Evolutionary conservation across 2,888 invertebrate genomes (phyloP).

Genomic region (Hyles lineata): DNA sequence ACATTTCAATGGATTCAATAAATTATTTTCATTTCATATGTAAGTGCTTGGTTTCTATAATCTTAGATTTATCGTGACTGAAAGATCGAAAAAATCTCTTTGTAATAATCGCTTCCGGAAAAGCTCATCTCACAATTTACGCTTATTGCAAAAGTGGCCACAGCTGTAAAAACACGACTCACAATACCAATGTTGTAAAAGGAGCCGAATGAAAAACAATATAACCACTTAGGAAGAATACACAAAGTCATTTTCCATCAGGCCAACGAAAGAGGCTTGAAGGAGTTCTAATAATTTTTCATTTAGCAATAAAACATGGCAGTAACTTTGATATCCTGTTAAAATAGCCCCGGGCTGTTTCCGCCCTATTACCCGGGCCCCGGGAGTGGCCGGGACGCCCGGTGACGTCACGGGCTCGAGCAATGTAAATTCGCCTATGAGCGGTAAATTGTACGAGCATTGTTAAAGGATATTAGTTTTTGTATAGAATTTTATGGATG

Average conservation of each 20-base stretch:
- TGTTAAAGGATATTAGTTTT: neutral
- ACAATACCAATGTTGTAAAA: neutral
- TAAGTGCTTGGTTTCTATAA: no score
- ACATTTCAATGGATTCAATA: no score
- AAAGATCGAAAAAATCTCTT: no score
- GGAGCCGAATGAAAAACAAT: neutral
- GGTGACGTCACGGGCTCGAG: slow-evolving; percentile 13
- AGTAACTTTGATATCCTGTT: slow-evolving; percentile 18
- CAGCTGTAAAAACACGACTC: no score
- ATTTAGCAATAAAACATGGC: slow-evolving; percentile 21
- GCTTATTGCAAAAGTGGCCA: no score
- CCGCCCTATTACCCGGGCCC: slow-evolving; percentile 22
- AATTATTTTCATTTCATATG: no score
- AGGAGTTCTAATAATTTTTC: slow-evolving; percentile 17
- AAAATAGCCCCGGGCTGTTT: slow-evolving; percentile 20
- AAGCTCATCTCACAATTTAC: no score
- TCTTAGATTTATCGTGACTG: no score
- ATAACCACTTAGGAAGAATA: neutral
- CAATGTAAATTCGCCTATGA: slow-evolving; percentile 4
- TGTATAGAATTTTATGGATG: neutral
- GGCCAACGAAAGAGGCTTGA: neutral
- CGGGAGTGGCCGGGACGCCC: slow-evolving; percentile 14
- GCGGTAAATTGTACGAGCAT: neutral
- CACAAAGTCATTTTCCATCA: slow-evolving; percentile 4
- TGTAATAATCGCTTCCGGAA: no score